Evolutionary conservation across 2,113 vertebrate species (phyloP).

Genomic region (Brienomyrus brachyistius): DNA sequence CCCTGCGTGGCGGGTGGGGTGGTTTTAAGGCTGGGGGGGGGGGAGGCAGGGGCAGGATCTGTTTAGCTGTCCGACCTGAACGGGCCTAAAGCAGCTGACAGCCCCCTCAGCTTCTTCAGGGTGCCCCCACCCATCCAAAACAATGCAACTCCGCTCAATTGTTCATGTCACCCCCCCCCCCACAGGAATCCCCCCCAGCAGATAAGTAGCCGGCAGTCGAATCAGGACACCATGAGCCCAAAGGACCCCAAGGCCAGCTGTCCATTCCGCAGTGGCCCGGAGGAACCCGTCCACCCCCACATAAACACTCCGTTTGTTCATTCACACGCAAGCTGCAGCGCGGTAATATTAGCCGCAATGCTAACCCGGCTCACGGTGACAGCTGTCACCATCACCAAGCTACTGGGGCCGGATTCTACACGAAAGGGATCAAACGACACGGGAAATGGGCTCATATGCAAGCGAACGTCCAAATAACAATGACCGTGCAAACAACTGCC

Average conservation of each 20-base stretch:
- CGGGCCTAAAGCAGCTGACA: neutral
- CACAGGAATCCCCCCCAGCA: neutral
- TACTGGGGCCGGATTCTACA: neutral
- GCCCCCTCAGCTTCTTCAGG: neutral
- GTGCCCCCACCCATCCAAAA: neutral
- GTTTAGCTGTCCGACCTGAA: neutral
- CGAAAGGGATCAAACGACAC: neutral
- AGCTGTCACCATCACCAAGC: neutral
- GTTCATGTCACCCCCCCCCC: neutral
- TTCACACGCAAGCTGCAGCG: neutral
- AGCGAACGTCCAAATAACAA: neutral
- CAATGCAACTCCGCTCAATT: neutral
- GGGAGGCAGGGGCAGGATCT: neutral
- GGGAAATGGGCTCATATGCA: neutral
- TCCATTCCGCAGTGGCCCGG: constrained; percentile 3
- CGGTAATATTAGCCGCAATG: neutral
- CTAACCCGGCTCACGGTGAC: neutral
- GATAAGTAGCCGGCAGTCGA: neutral
- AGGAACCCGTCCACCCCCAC: neutral
- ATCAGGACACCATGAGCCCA: constrained; percentile 5
- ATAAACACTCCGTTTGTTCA: constrained; percentile 19
- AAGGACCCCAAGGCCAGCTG: constrained; percentile 16
- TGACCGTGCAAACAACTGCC: neutral
- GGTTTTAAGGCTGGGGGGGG: neutral
- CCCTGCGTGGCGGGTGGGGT: neutral